Evolutionary conservation across 2,113 vertebrate species (phyloP), one percentile per base, ranked within the genome.

Genomic region (Malurus alboscapulatus): DNA sequence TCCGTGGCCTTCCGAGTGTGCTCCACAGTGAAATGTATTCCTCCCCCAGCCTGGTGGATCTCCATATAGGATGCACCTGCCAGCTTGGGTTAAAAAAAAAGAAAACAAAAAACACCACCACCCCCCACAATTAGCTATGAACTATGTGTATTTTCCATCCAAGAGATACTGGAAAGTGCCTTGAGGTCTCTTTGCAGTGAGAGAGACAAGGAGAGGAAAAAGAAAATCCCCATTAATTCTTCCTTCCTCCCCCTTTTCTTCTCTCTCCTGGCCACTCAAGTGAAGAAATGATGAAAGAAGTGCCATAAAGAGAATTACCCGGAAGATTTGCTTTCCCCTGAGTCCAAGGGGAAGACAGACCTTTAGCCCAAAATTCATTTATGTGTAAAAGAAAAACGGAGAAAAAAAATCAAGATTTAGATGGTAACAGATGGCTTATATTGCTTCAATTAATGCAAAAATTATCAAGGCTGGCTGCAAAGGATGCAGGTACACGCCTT

Each of bases 51-150:
- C 66, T 97, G 97, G 95, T 99, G 99, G 88, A 99, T 98, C 6
- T 99, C 98, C 99, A 99, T 99, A 63, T 99, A 99, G 5, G 98
- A 97, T 32, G 98, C 99, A 17, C 99, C 99, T 68, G 99, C 98
- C 97, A 99, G 97, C 99, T 99, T 96, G 69, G 5, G 53, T 8
- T 3, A 50, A 74, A 67, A 75, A 67, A 66, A 65, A 50, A 18
- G 7, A 8, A 48, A 84, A 61, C 14, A 58, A 76, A 63, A 92
- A 6, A 19, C 69, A 30, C 53, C 30, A 2, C 9, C 20, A 38
- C 44, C 6, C 9, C 14, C 10, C 11, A 26, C 8, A 40, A 42
- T 67, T 34, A 53, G 18, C 26, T 40, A 8, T 44, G 47, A 93
- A 83, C 59, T 7, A 38, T 38, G 13, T 21, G 22, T 0, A 7